Evolutionary conservation across 1,140 invertebrate genomes (phyloP).

Genomic region (Hermetia illucens): DNA sequence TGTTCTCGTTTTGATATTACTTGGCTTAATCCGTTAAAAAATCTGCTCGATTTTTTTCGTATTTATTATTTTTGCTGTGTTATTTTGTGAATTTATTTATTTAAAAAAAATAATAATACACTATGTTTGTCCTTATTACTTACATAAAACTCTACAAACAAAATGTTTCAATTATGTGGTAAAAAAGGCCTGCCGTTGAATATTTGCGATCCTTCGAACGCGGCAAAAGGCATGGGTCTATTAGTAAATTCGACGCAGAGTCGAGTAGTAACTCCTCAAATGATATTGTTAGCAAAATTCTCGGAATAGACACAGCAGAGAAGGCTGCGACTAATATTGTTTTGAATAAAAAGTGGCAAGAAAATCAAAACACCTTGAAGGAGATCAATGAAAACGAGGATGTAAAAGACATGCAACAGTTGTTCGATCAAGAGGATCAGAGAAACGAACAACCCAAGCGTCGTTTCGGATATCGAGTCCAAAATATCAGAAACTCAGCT

Average conservation of each 20-base stretch:
- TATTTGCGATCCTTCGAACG: neutral
- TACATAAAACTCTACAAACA: no score
- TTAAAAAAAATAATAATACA: no score
- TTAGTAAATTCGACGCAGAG: conserved; percentile 4
- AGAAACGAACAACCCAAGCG: conserved; percentile 32
- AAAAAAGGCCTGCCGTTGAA: no score
- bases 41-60: no score
- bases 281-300: conserved; percentile 2
- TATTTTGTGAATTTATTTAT: no score
- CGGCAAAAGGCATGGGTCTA: neutral
- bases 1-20: no score
- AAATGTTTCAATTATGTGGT: no score
- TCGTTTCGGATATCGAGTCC: conserved; percentile 36
- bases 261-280: neutral
- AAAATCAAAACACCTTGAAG: conserved; percentile 10
- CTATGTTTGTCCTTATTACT: no score
- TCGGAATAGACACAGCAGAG: neutral
- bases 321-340: conserved; percentile 1
- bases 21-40: no score
- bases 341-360: conserved; percentile 3
- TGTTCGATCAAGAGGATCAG: conserved; percentile 41
- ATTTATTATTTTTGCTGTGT: no score
- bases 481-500: conserved; percentile 37
- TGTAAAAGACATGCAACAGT: conserved; percentile 18
- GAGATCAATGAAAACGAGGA: conserved; percentile 8